Base-by-base conservation (phyloP, 1,140 invertebrate species). In the Drosophila subobscura region DNA sequence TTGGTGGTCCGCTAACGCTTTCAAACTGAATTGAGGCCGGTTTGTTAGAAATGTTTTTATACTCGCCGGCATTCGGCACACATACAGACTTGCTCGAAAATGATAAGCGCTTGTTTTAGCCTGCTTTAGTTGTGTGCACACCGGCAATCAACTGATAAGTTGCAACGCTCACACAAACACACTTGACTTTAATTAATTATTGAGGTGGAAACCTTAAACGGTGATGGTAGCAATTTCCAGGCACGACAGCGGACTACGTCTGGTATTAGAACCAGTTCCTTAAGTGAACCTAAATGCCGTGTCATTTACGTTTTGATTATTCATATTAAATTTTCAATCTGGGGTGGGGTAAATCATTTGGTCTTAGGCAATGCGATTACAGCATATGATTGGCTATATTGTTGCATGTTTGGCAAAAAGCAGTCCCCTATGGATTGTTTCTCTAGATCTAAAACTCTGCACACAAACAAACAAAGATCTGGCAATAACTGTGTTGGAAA, bases 1-100 rank as follows among this genome's bases (percentile, higher is more conserved):
- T 64, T n/a, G 42, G 10, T 29, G 41, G 49, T 46, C 65, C 54
- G 63, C 65, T 68, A 68, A 33, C 64, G 37, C 14, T 42, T 1
- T 50, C 65, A 49, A 68, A 68, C 65, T 68, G 51, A 68, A 33
- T 65, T 50, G 46, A 33, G 7, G 47, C 54, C 25, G 8, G 63
- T 20, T 27, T 41, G 12, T 46, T 20, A 22, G 33, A 68, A 67
- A 41, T 23, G 50, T 44, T 68, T 68, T 41, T 68, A 68, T 68
- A 68, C 41, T 37, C 25, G 33, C 3, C 14, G 10, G 10, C 5
- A 22, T 40, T n/a, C 12, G 29, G 50, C 4, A 45, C 7, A 55
- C 42, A 46, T 33, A 20, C 2, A 8, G 16, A 23, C 44, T 16
- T 41, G 65, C 29, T 66, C 63, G 66, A 49, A 40, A 4, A 5